These are phyloP conservation scores for Botia almorhae DNA, from an alignment of 2,797 vertebrate genomes.

Conservation along the genomic window DNA sequence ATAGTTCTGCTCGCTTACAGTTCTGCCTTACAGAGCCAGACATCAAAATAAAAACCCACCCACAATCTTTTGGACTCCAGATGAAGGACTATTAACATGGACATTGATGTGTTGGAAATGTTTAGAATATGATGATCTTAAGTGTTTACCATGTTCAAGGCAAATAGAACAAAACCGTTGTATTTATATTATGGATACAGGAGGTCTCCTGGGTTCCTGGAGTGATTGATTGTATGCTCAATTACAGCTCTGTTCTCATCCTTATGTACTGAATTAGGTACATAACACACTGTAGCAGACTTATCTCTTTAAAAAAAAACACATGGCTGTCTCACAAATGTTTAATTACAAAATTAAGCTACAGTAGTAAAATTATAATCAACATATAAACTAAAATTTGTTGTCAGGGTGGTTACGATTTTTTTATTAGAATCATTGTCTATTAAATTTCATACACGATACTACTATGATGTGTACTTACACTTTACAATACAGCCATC, in stretches of 20 bases:
- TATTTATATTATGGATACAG: background rate
- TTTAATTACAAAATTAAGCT: background rate
- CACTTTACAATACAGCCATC: too few species aligned
- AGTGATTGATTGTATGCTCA: background rate
- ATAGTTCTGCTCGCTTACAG: background rate
- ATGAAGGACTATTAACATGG: background rate
- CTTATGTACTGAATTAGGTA: background rate
- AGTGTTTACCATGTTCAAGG: background rate
- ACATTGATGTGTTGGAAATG: background rate
- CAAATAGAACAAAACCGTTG: background rate
- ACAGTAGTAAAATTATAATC: background rate
- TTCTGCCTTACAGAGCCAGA: background rate
- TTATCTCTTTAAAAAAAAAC: background rate
- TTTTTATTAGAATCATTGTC: too few species aligned
- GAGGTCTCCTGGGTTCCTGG: background rate
- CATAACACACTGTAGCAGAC: background rate
- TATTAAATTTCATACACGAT: too few species aligned
- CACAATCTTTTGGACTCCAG: background rate
- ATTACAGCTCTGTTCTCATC: background rate
- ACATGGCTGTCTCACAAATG: background rate
- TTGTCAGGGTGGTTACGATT: too few species aligned
- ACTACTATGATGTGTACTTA: too few species aligned
- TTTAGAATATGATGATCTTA: background rate
- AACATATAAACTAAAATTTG: background rate
- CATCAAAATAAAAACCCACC: background rate